phyloP scores from a whole-genome alignment of 2,888 invertebrate genomes.

The Acanthosepion pharaonis region DNA sequence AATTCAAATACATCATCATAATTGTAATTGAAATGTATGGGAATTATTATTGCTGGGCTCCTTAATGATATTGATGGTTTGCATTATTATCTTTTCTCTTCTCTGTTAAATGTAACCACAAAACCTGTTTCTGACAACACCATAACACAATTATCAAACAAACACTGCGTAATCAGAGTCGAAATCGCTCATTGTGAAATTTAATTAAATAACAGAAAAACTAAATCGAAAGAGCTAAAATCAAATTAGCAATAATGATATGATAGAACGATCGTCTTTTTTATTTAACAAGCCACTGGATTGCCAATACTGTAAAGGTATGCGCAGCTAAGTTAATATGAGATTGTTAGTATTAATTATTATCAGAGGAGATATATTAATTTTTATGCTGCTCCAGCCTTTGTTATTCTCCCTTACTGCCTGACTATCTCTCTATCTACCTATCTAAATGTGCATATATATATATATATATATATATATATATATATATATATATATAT shows the following conservation, averaged over 20 bases:
- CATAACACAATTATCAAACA: not conserved
- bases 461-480: no score
- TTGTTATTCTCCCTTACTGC: no score
- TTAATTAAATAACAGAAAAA: conserved; percentile 33
- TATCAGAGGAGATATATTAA: no score
- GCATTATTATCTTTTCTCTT: not conserved
- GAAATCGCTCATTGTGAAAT: conserved; percentile 33
- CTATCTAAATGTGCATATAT: no score
- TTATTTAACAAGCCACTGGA: not conserved
- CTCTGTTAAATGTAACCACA: not conserved
- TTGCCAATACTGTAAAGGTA: not conserved
- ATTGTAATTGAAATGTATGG: not conserved
- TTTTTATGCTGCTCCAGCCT: no score
- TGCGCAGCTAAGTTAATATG: no score
- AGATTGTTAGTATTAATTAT: no score
- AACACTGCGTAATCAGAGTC: not conserved
- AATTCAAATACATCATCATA: not conserved
- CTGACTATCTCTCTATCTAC: no score
- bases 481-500: no score
- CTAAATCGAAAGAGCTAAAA: not conserved
- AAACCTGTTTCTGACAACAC: not conserved
- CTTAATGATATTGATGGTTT: not conserved
- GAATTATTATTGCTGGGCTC: not conserved
- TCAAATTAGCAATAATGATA: not conserved
- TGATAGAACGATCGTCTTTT: not conserved